Percentiles rank a stretch among this genome's conserved stretches.
Conservation (phyloP, 2,113 vertebrate species). For the Toxostoma redivivum region DNA sequence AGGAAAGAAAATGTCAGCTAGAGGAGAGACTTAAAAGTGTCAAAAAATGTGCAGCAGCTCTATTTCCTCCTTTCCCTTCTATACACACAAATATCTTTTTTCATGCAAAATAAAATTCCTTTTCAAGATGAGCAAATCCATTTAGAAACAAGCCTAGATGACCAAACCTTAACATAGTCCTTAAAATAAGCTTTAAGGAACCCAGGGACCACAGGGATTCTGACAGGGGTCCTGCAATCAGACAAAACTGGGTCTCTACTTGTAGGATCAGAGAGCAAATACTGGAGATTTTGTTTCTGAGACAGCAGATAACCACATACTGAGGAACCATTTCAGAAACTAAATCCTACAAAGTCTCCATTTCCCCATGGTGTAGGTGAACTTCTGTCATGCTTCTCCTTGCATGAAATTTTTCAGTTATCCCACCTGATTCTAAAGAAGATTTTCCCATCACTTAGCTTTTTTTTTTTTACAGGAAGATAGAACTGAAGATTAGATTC, state of each 20-base stretch:
- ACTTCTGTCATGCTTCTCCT: neutral
- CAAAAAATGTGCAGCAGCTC: neutral
- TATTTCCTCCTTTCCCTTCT: neutral
- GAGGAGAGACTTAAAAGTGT: neutral
- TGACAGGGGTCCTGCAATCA: neutral
- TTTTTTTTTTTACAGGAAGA: neutral
- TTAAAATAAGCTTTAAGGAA: neutral
- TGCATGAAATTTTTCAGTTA: neutral
- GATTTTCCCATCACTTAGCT: neutral
- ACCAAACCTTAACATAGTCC: neutral
- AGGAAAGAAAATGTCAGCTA: neutral
- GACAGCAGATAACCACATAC: neutral
- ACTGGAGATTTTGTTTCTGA: neutral
- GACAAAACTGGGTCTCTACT: rapidly evolving
- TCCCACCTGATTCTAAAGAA: constrained; percentile 30
- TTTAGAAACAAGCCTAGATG: neutral
- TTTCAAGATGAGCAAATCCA: neutral
- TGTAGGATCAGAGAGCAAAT: neutral
- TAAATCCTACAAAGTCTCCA: neutral
- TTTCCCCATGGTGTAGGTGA: neutral
- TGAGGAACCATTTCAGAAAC: neutral
- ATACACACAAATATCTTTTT: neutral
- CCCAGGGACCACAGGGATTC: neutral
- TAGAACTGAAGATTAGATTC: neutral
- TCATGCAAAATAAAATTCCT: neutral